These are phyloP conservation scores for Hydrolagus affinis DNA, from an alignment of 2,113 vertebrate genomes.

Conservation along the genomic window DNA sequence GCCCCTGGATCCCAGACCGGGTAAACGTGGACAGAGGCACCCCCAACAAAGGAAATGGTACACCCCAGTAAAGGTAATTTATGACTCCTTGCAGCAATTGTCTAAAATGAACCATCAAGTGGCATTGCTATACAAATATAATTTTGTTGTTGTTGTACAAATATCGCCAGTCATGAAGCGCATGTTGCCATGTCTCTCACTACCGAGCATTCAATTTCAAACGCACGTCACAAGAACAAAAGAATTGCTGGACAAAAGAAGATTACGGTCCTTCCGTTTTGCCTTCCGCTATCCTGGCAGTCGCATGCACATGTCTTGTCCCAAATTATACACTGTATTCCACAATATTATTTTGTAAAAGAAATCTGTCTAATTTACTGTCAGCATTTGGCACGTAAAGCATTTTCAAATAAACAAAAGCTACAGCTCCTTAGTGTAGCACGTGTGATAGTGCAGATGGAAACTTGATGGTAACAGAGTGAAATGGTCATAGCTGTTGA, in stretches of 20 bases:
- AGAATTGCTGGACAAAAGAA: too few relatives aligned
- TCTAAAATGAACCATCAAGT: background rate
- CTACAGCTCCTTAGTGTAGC: too few relatives aligned
- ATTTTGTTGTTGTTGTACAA: too few relatives aligned
- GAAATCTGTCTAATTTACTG: background rate
- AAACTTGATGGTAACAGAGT: background rate
- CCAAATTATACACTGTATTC: background rate
- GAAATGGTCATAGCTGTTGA: background rate
- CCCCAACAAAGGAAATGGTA: constrained; percentile 72
- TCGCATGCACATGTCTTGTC: background rate
- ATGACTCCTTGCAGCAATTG: background rate
- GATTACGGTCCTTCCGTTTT: too few relatives aligned
- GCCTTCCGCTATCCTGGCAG: too few relatives aligned
- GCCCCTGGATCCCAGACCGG: constrained; percentile 66
- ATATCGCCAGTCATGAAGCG: too few relatives aligned
- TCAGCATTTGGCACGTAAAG: background rate
- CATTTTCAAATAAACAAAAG: background rate
- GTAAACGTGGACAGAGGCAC: constrained; percentile 50
- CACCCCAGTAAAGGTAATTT: constrained; percentile 67
- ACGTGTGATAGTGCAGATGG: too few relatives aligned
- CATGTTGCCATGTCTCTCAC: too few relatives aligned
- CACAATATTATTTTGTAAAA: background rate
- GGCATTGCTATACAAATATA: background rate
- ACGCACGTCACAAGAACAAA: too few relatives aligned
- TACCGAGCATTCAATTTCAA: too few relatives aligned